phyloP scores from a whole-genome alignment of 2,797 vertebrate species.

The Lerista edwardsae region DNA sequence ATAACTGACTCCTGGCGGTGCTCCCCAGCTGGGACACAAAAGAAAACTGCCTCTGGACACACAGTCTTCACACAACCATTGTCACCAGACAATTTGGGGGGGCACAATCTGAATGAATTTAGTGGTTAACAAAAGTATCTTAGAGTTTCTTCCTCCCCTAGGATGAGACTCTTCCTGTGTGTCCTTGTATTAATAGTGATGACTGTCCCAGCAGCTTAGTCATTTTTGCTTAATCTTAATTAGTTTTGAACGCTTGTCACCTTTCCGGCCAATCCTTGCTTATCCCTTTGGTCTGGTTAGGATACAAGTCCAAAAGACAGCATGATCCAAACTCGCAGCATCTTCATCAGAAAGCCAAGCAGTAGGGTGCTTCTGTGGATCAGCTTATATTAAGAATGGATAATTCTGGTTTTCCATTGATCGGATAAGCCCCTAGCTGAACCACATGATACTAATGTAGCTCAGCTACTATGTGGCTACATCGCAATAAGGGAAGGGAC shows the following conservation, averaged over 20 bases:
- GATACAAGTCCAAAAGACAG: neutral
- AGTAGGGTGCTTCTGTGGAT: no score
- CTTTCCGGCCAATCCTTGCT: no score
- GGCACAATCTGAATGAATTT: neutral
- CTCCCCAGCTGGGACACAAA: no score
- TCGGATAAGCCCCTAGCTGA: neutral
- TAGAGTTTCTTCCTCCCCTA: no score
- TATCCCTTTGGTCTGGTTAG: neutral
- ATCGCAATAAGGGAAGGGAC: neutral
- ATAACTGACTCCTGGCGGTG: no score
- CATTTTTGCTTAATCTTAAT: neutral
- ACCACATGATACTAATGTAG: neutral
- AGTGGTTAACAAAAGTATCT: neutral
- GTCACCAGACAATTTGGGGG: no score
- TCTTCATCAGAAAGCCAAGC: no score
- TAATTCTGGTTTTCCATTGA: no score
- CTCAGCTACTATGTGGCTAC: neutral
- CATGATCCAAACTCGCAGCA: neutral
- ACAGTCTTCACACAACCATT: no score
- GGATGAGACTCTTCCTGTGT: no score
- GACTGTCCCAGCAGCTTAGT: neutral
- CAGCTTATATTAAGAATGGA: neutral
- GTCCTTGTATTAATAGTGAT: no score
- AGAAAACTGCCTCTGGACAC: no score
- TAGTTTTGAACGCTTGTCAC: neutral